These are phyloP conservation scores for Dasysyrphus albostriatus DNA, from an alignment of 2,888 invertebrate genomes.

Conservation along the genomic window DNA sequence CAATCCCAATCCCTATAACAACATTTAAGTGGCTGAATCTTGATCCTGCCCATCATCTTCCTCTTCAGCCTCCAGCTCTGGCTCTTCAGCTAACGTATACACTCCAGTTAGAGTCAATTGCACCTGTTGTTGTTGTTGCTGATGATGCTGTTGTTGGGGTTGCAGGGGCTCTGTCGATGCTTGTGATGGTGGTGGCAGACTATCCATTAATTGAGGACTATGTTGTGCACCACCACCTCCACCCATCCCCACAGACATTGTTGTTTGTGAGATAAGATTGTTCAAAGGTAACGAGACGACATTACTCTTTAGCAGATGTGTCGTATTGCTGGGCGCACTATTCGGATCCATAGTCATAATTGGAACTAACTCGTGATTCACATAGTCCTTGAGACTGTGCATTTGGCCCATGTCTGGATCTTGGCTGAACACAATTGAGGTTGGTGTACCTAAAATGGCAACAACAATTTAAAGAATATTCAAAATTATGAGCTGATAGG, in stretches of 20 bases:
- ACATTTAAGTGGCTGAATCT: constrained; percentile 79
- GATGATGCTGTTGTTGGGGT: constrained; percentile 49
- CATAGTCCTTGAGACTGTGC: constrained; percentile 83
- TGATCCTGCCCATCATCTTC: constrained; percentile 77
- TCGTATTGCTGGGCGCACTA: constrained; percentile 77
- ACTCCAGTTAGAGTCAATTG: constrained; percentile 84
- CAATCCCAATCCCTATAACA: constrained; percentile 4
- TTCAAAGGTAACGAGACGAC: constrained; percentile 76
- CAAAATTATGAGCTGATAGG: not conserved
- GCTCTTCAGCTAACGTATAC: constrained; percentile 86
- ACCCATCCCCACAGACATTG: constrained; percentile 72
- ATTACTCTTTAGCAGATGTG: constrained; percentile 76
- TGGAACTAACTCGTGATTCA: constrained; percentile 84
- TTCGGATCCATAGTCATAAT: constrained; percentile 84
- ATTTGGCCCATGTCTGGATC: constrained; percentile 80
- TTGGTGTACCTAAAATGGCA: constrained; percentile 84
- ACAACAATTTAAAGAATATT: not conserved
- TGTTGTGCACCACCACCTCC: constrained; percentile 67
- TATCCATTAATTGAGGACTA: constrained; percentile 79
- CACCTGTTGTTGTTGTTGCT: constrained; percentile 57
- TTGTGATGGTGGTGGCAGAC: constrained; percentile 77
- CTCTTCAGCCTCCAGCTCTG: constrained; percentile 85
- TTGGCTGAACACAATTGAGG: constrained; percentile 83
- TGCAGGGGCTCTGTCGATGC: constrained; percentile 76
- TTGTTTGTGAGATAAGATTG: constrained; percentile 74